phyloP scores from a whole-genome alignment of 2,797 vertebrate species.

The Lagorchestes hirsutus region DNA sequence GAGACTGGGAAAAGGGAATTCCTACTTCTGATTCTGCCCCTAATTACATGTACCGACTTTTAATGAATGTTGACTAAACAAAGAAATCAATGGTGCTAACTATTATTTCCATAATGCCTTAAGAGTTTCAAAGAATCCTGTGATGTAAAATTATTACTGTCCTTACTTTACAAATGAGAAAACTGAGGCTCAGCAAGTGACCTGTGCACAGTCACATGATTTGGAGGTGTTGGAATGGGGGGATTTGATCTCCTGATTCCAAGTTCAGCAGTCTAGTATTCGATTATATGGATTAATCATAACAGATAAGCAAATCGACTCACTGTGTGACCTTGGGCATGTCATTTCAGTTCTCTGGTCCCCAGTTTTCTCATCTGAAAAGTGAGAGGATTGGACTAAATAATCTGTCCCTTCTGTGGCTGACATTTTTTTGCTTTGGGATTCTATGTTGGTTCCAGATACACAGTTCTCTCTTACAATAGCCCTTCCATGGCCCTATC shows the following conservation, averaged over 20 bases:
- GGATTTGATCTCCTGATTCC: neutral
- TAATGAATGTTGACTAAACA: neutral
- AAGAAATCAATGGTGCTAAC: neutral
- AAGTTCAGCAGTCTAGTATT: neutral
- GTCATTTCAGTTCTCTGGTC: neutral
- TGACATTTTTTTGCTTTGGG: neutral
- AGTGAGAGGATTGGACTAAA: slow-evolving; percentile 8
- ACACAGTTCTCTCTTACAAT: neutral
- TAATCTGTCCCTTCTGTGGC: neutral
- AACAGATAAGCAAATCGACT: neutral
- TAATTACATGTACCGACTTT: neutral
- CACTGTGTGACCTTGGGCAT: neutral
- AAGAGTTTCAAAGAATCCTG: neutral
- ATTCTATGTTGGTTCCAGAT: neutral
- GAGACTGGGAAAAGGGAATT: neutral
- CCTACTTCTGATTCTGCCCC: neutral
- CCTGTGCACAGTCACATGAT: neutral
- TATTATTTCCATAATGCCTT: neutral
- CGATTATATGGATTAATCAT: neutral
- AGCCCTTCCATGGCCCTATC: neutral
- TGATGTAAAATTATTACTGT: neutral
- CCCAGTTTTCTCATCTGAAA: slow-evolving; percentile 23
- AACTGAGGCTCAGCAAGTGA: neutral
- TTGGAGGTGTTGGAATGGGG: no score
- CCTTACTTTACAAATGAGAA: neutral